Evolutionary conservation across 2,113 vertebrate species (phyloP), one percentile per base, ranked within the genome.

Genomic region (Steatornis caripensis): DNA sequence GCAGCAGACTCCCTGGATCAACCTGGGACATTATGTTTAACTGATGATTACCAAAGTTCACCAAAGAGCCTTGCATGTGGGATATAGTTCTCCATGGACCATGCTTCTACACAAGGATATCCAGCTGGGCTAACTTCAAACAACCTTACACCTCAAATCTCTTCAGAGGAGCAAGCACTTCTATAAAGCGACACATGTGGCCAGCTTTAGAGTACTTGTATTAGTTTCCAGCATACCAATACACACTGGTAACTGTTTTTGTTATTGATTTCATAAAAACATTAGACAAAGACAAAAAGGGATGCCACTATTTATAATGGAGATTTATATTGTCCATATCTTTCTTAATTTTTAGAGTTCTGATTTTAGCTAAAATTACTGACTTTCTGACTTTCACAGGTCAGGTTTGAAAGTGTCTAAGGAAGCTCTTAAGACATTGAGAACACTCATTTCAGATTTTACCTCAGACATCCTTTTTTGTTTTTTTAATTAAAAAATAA

Each of bases 1-100:
- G 15, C 16, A 84, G 43, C 9, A 66, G 16, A 11, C 11, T 62
- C 12, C 57, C 60, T 70, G 29, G 6, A 43, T 79, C n/a, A 37
- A 10, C 24, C 9, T 49, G 39, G 54, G 20, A 26, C 3, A 6
- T 43, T 26, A 24, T 13, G 58, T 54, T 84, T 85, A 81, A 29
- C 23, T 34, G 18, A 10, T 62, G 30, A 58, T 66, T 92, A 61
- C 45, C 54, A 45, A 54, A 93, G 21, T 16, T 84, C 54, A 34
- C 9, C 32, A 22, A n/a, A 45, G 15, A 48, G 1, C 11, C 6
- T 72, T 74, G 6, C 4, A 5, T 0, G 0, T 29, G 55, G 37
- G 7, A 21, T 36, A 6, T n/a, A 51, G 8, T 3, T 90, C 20
- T 83, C 29, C n/a, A 19, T 0, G 5, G 34, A 6, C 18, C 12